Percentiles rank a stretch among this genome's conserved stretches.
Conservation (phyloP, 2,797 vertebrate genomes). For the Ceyx erithaca region DNA sequence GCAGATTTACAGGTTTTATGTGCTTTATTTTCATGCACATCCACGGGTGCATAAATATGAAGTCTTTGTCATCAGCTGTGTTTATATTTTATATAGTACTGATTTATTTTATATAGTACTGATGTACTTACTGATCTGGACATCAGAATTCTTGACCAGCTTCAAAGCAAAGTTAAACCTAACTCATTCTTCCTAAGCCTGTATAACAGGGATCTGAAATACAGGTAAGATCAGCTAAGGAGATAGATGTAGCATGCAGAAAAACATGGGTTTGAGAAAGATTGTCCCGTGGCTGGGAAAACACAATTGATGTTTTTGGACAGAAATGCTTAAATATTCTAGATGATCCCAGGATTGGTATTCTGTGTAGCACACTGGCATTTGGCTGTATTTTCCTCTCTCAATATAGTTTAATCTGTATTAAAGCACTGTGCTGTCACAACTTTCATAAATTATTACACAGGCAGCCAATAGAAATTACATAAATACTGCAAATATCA, state of each 20-base stretch:
- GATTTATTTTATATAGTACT: not conserved
- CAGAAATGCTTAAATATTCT: conserved; percentile 11
- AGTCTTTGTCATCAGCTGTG: not conserved
- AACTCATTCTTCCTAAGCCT: not conserved
- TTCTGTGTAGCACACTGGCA: not conserved
- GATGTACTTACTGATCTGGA: not conserved
- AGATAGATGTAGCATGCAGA: not conserved
- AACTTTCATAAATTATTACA: conserved; percentile 64
- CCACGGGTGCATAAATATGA: not conserved
- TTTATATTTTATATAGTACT: not conserved
- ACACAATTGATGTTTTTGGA: conserved; percentile 1
- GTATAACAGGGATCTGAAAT: not conserved
- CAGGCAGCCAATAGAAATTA: conserved; percentile 64
- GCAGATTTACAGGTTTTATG: not conserved
- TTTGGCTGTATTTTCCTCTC: conserved; percentile 26
- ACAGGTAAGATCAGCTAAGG: not conserved
- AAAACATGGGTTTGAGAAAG: not conserved
- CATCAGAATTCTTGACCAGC: not conserved
- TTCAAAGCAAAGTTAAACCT: not conserved
- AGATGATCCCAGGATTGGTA: not conserved
- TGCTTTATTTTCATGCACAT: not conserved
- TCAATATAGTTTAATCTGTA: conserved; percentile 48
- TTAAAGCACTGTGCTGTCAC: conserved; percentile 56
- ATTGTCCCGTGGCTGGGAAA: not conserved
- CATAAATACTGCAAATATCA: conserved; percentile 62